Evolutionary conservation across 2,888 invertebrate species (phyloP).

Genomic region (Cremastinae sp.): DNA sequence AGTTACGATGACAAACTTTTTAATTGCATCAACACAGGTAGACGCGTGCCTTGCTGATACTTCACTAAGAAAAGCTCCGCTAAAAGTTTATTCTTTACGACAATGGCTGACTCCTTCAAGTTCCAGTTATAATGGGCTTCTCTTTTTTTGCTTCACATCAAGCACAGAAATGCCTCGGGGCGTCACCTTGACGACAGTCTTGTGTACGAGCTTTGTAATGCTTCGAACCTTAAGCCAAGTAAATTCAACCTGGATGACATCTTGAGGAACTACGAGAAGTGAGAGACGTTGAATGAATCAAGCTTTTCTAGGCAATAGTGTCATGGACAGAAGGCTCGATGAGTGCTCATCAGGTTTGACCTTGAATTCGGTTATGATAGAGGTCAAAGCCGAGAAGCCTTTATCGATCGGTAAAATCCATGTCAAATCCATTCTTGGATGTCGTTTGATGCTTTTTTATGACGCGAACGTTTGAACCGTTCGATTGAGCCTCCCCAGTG

Average conservation of each 20-base stretch:
- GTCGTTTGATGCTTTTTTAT: too few relatives aligned
- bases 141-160: too few relatives aligned
- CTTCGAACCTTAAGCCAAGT: not conserved
- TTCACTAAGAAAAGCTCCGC: not conserved
- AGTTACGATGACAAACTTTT: slow-evolving; percentile 54
- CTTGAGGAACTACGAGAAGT: too few relatives aligned
- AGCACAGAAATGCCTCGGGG: too few relatives aligned
- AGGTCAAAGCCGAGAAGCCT: not conserved
- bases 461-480: not conserved
- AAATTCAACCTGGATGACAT: not conserved
- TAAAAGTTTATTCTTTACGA: slow-evolving; percentile 15
- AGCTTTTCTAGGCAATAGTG: too few relatives aligned
- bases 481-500: not conserved
- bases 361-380: not conserved
- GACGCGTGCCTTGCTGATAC: not conserved
- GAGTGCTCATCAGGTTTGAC: slow-evolving; percentile 18
- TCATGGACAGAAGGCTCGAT: not conserved
- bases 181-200: too few relatives aligned
- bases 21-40: slow-evolving; percentile 55
- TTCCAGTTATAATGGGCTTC: too few relatives aligned
- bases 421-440: not conserved
- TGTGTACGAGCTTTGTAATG: not conserved
- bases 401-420: slow-evolving; percentile 1
- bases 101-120: slow-evolving; percentile 7
- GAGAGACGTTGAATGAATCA: too few relatives aligned